phyloP scores from a whole-genome alignment of 2,113 vertebrate genomes.

The Ploceus nigricollis region DNA sequence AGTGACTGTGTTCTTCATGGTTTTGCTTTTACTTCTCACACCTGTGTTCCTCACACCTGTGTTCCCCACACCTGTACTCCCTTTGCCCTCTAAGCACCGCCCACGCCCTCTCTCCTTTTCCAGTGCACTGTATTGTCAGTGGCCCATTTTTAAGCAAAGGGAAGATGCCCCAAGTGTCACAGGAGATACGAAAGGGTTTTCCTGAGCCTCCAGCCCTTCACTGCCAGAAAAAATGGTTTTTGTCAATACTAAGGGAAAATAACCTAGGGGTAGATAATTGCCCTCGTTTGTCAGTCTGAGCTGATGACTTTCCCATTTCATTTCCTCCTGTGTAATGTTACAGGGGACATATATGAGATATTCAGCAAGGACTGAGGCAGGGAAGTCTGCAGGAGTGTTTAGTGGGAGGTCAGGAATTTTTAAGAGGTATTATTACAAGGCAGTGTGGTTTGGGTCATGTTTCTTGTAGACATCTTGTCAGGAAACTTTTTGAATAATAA shows the following conservation, averaged over 20 bases:
- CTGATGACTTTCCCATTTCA: slow-evolving; percentile 44
- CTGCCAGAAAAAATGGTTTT: neutral
- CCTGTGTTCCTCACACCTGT: neutral
- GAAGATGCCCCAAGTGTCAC: neutral
- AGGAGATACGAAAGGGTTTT: neutral
- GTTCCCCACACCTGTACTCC: neutral
- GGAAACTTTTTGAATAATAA: slow-evolving; percentile 69
- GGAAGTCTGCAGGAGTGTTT: slow-evolving; percentile 52
- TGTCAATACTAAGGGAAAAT: slow-evolving; percentile 19
- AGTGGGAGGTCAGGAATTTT: slow-evolving; percentile 72
- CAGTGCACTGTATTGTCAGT: rapidly evolving
- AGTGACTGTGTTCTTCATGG: rapidly evolving
- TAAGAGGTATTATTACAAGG: slow-evolving; percentile 67
- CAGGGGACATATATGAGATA: slow-evolving; percentile 31
- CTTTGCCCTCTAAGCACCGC: neutral
- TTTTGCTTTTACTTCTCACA: neutral
- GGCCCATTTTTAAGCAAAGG: neutral
- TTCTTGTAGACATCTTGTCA: slow-evolving; percentile 47
- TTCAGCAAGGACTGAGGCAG: neutral
- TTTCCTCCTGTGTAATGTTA: slow-evolving; percentile 58
- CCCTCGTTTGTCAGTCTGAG: slow-evolving; percentile 47
- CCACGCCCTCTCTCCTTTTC: rapidly evolving
- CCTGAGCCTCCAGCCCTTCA: neutral
- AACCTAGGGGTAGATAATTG: slow-evolving; percentile 28
- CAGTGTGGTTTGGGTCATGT: slow-evolving; percentile 61